Base-by-base conservation (phyloP, 2,797 vertebrate genomes). In the Myiothlypis chrysogaster region DNA sequence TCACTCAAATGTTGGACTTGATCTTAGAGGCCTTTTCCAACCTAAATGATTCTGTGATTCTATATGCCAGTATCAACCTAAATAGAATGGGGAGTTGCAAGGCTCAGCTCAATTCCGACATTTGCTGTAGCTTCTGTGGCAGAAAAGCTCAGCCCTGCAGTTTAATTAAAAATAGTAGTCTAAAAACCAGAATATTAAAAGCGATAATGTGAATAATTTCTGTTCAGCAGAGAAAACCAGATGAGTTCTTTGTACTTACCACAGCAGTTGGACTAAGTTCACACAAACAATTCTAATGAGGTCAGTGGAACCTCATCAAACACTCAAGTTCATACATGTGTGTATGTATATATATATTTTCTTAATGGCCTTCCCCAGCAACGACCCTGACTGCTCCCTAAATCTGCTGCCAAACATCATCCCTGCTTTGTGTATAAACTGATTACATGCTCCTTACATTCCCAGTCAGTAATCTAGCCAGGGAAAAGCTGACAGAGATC, bases 321-420 rank as follows among this genome's bases (percentile, higher is more conserved):
- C 63, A 24, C 83, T 59, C 5, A 2, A n/a, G n/a, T 53, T 72
- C 21, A 11, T 49, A 17, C 2, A 1, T 20, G 14, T 34, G 1
- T 35, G 0, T 34, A 0, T 35, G 0, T 34, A 0, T 34, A 0
- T 27, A 22, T 32, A 11, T 15, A 41, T 24, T 7, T 32, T 17
- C 41, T 64, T 60, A 60, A 71, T 87, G 77, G 28, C 14, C 14
- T 81, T 81, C 23, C 27, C 49, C 22, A 37, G 46, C 28, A 17
- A 46, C 1, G 10, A 14, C 56, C 57, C 64, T 20, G 43, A 4
- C 43, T 91, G 57, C 39, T 90, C 75, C 70, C 63, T 72, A 61
- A 84, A 84, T 71, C 73, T 72, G 35, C 70, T 92, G 80, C 93
- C 78, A 83, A 49, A 71, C 53, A 78, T 17, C 47, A 35, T 14